These are phyloP conservation scores for Pitangus sulphuratus DNA, from an alignment of 2,797 vertebrate species.

Conservation along the genomic window DNA sequence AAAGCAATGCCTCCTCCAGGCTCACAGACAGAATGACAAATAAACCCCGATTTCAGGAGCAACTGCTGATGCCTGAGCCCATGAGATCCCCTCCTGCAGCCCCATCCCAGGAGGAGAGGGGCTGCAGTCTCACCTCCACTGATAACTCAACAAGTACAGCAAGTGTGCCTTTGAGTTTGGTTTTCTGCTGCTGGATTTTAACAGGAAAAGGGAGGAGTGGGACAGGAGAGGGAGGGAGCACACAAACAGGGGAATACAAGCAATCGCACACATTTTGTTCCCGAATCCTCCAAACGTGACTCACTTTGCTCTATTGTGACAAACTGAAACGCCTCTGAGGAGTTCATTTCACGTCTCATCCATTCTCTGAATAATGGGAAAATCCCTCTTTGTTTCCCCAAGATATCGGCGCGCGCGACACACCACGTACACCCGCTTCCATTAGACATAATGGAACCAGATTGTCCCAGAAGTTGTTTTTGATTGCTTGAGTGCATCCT, in stretches of 20 bases:
- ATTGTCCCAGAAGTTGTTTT: conserved; percentile 79
- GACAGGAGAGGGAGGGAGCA: not conserved
- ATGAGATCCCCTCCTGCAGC: not conserved
- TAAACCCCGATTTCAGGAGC: not conserved
- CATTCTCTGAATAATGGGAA: conserved; percentile 76
- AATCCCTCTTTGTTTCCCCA: conserved; percentile 72
- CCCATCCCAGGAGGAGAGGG: not conserved
- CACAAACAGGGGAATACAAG: conserved; percentile 6
- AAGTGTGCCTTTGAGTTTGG: not conserved
- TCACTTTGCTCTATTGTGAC: conserved; percentile 71
- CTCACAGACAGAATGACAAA: not conserved
- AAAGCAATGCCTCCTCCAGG: not conserved
- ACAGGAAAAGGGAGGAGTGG: not conserved
- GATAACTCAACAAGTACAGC: not conserved
- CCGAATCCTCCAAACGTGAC: conserved; percentile 57
- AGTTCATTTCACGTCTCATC: conserved; percentile 76
- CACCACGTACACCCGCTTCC: conserved; percentile 59
- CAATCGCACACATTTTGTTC: not conserved
- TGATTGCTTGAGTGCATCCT: conserved; percentile 79
- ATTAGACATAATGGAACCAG: conserved; percentile 79
- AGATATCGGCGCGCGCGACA: conserved; percentile 57
- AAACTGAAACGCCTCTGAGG: conserved; percentile 71
- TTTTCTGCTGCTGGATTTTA: conserved; percentile 22
- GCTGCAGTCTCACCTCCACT: not conserved
- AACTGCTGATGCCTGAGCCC: not conserved